Conservation (phyloP, 2,888 invertebrate species). For the Eudasyphora cyanicolor region DNA sequence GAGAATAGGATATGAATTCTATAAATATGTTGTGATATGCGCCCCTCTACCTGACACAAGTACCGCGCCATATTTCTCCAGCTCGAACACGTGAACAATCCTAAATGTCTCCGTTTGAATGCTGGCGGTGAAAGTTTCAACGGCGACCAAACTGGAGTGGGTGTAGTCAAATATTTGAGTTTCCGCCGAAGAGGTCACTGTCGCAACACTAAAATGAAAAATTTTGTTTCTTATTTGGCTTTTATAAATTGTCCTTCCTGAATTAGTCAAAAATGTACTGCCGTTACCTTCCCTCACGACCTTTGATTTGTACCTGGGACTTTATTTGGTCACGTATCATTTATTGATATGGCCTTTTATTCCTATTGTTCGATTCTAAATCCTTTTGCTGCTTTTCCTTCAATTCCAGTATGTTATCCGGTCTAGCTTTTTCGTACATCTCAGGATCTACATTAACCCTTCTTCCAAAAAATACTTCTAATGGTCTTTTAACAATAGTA, state of each 20-base stretch:
- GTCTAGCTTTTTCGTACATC: constrained; percentile 6
- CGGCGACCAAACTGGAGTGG: constrained; percentile 35
- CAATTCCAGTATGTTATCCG: constrained; percentile 18
- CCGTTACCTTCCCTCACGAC: constrained; percentile 45
- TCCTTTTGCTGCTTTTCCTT: constrained; percentile 36
- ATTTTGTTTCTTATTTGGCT: constrained; percentile 54
- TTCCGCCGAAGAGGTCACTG: constrained; percentile 5
- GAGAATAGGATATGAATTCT: background rate
- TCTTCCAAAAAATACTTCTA: constrained; percentile 35
- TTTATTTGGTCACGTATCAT: constrained; percentile 43
- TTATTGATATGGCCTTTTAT: constrained; percentile 42
- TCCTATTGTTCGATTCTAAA: constrained; percentile 46
- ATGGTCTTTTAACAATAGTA: constrained; percentile 38
- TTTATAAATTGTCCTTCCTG: constrained; percentile 47
- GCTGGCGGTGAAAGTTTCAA: constrained; percentile 45
- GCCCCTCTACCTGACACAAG: background rate
- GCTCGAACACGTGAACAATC: constrained; percentile 52
- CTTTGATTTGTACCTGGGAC: constrained; percentile 32
- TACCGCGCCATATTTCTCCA: constrained; percentile 22
- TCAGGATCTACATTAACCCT: constrained; percentile 30
- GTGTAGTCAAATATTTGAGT: constrained; percentile 57
- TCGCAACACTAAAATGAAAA: background rate
- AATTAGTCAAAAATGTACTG: constrained; percentile 36
- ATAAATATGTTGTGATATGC: background rate
- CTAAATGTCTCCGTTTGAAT: constrained; percentile 47